phyloP scores from a whole-genome alignment of 2,797 vertebrate genomes.

The Gallirallus australis region DNA sequence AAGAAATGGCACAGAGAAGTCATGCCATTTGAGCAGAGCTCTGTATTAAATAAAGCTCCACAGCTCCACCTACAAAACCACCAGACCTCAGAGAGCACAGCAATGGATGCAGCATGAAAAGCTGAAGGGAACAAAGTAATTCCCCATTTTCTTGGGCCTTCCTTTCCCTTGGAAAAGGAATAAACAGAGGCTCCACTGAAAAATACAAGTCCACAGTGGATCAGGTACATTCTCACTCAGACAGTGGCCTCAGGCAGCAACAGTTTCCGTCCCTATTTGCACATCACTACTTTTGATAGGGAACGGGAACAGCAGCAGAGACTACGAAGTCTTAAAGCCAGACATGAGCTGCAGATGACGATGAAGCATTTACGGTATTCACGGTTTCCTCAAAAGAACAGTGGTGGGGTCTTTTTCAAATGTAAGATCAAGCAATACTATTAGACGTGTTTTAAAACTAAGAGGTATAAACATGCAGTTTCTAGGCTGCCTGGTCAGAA shows the following conservation, averaged over 20 bases:
- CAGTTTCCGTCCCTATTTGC: not conserved
- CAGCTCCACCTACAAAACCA: not conserved
- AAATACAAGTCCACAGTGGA: not conserved
- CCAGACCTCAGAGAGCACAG: not conserved
- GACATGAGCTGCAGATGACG: not conserved
- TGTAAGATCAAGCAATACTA: not conserved
- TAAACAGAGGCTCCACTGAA: not conserved
- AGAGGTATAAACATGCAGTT: not conserved
- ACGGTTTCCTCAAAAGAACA: not conserved
- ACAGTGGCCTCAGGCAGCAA: not conserved
- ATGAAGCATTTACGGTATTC: constrained; percentile 14
- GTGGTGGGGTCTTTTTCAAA: not conserved
- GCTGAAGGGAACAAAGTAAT: not conserved
- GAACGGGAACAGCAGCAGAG: not conserved
- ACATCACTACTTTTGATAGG: constrained; percentile 3
- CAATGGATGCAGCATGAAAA: not conserved
- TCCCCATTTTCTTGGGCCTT: not conserved
- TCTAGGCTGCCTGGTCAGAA: constrained; percentile 24
- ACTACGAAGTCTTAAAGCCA: not conserved
- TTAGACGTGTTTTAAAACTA: not conserved
- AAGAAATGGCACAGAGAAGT: not conserved
- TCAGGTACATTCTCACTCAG: not conserved
- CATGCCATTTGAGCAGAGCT: rapidly evolving
- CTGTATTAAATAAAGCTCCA: not conserved
- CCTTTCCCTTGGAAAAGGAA: not conserved